Conservation (phyloP, 2,113 vertebrate species). For the Prinia subflava region DNA sequence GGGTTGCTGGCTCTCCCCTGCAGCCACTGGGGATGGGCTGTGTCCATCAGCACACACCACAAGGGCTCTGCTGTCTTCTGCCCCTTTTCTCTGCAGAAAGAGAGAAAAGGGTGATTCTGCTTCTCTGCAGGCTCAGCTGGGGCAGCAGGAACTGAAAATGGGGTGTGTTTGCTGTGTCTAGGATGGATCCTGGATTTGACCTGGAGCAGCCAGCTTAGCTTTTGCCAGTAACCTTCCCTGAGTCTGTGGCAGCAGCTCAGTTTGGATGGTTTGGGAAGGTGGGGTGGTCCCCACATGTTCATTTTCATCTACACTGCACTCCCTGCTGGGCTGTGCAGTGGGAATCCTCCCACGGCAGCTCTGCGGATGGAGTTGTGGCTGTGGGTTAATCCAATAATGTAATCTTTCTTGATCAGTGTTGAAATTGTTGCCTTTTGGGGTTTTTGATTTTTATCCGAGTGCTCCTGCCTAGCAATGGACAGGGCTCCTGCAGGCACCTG, state of each 20-base stretch:
- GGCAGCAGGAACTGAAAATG: fast-evolving
- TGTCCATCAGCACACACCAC: background rate
- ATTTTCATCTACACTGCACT: background rate
- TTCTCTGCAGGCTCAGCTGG: background rate
- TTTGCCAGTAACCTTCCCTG: background rate
- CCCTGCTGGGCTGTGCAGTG: background rate
- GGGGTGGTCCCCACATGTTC: fast-evolving
- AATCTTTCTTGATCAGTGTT: background rate
- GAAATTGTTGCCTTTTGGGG: background rate
- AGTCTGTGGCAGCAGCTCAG: background rate
- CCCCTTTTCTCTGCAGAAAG: background rate
- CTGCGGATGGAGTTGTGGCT: background rate
- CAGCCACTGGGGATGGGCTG: background rate
- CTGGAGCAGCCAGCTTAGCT: background rate
- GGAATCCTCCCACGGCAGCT: background rate
- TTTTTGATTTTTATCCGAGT: background rate
- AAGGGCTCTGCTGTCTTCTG: background rate
- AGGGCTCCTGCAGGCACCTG: background rate
- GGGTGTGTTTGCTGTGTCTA: fast-evolving
- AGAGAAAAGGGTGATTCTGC: background rate
- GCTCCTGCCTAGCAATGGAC: background rate
- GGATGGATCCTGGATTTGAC: background rate
- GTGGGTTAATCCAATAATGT: background rate
- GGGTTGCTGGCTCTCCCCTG: background rate
- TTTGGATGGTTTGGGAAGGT: background rate